Percentiles rank a stretch among this genome's conserved stretches.
Conservation (phyloP, 2,888 invertebrate species). For the Leistus spinibarbis region DNA sequence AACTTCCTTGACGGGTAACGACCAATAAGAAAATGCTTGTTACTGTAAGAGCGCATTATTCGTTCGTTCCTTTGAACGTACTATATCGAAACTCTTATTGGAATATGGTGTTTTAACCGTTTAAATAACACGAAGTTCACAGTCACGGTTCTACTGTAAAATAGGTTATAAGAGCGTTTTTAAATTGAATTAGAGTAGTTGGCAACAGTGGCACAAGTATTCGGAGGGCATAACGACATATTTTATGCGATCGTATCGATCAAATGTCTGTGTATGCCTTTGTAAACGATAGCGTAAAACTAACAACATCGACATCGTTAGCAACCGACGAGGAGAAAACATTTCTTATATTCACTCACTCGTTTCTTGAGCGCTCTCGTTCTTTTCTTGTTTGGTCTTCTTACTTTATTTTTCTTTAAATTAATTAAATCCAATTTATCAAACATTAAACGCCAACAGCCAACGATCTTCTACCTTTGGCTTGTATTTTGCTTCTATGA, state of each 20-base stretch:
- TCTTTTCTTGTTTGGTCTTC: background rate
- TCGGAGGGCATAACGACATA: background rate
- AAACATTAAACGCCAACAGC: background rate
- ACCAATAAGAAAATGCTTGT: too few species aligned
- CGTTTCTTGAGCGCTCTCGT: background rate
- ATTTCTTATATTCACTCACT: too few species aligned
- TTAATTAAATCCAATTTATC: conserved; percentile 11
- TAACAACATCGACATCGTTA: background rate
- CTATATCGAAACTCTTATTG: too few species aligned
- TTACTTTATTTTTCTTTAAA: background rate
- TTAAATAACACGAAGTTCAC: too few species aligned
- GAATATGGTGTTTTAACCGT: too few species aligned
- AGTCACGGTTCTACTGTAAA: too few species aligned
- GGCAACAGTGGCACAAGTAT: too few species aligned
- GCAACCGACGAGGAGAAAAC: background rate
- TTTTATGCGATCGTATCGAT: background rate
- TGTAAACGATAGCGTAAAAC: background rate
- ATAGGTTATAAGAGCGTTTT: too few species aligned
- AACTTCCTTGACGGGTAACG: too few species aligned
- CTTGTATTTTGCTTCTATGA: background rate
- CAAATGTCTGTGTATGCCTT: background rate
- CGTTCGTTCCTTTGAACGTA: too few species aligned
- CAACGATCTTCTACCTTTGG: background rate
- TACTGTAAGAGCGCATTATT: too few species aligned
- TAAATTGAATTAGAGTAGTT: too few species aligned